phyloP scores from a whole-genome alignment of 2,888 invertebrate species.

The Odontocerum albicorne region DNA sequence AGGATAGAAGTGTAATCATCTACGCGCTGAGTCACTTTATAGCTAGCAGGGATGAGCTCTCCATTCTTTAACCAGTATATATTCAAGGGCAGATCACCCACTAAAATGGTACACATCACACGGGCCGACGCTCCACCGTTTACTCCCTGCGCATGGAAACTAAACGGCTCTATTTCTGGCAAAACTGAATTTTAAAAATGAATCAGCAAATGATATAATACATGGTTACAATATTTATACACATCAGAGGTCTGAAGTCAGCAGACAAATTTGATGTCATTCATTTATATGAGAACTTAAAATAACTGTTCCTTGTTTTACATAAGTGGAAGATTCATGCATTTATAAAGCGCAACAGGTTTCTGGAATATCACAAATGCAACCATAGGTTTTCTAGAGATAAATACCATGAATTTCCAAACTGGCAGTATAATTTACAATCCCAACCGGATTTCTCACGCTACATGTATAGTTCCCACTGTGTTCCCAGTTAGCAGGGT shows the following conservation, averaged over 20 bases:
- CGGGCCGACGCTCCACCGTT: conserved; percentile 56
- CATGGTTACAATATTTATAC: not conserved
- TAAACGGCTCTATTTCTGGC: conserved; percentile 57
- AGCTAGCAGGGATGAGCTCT: conserved; percentile 37
- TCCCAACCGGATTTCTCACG: conserved; percentile 72
- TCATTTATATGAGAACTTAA: not conserved
- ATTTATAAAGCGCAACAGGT: conserved; percentile 21
- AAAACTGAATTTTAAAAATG: conserved; percentile 43
- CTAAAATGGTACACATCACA: conserved; percentile 68
- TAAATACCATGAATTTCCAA: conserved; percentile 72
- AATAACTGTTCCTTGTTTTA: not conserved
- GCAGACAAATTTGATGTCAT: no score
- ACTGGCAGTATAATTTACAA: conserved; percentile 65
- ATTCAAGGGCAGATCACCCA: conserved; percentile 77
- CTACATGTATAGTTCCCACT: conserved; percentile 76
- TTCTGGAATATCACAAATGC: conserved; percentile 8
- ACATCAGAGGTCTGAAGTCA: no score
- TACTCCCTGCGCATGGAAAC: conserved; percentile 52
- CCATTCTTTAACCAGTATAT: conserved; percentile 67
- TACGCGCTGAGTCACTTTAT: conserved; percentile 43
- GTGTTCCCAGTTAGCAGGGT: conserved; percentile 65
- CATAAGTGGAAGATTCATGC: conserved; percentile 5
- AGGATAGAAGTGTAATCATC: conserved; percentile 54
- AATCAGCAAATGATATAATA: not conserved
- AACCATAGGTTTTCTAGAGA: not conserved